A percentile compares a stretch with the other conserved stretches of the same genome.
These are phyloP conservation scores for Hyles euphorbiae DNA, from an alignment of 1,140 invertebrate genomes.

Conservation along the genomic window DNA sequence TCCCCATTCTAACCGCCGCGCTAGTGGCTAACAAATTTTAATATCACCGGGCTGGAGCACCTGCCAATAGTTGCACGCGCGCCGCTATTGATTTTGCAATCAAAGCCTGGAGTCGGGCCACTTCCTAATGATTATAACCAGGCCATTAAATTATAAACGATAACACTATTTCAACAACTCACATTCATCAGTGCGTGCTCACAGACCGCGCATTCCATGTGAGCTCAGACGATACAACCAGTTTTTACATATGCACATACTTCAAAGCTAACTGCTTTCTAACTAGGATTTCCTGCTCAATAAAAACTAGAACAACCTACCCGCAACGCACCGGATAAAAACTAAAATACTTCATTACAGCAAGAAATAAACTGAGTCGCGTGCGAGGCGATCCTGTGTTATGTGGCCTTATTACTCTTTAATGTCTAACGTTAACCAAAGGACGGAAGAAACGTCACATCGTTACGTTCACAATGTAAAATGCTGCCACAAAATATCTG, in stretches of 20 bases:
- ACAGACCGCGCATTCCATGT: conserved; percentile 2
- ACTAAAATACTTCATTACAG: conserved; percentile 13
- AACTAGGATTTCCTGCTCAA: conserved; percentile 17
- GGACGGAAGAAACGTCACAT: conserved; percentile 21
- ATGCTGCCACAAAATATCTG: conserved; percentile 31
- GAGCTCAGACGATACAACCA: neutral
- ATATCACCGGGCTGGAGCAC: conserved; percentile 46
- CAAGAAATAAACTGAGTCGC: conserved; percentile 11
- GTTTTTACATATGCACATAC: conserved; percentile 4
- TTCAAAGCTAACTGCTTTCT: conserved; percentile 12
- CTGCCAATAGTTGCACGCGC: conserved; percentile 47
- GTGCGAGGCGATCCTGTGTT: conserved; percentile 17
- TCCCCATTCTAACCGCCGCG: neutral
- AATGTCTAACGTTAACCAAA: conserved; percentile 25
- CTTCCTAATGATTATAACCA: conserved; percentile 30
- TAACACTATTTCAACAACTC: conserved; percentile 19
- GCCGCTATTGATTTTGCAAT: conserved; percentile 66
- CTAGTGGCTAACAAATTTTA: conserved; percentile 52
- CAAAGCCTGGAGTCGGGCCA: conserved; percentile 41
- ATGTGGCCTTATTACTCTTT: conserved; percentile 21
- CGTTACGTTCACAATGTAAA: conserved; percentile 28
- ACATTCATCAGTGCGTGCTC: conserved; percentile 1
- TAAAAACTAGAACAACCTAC: conserved; percentile 10
- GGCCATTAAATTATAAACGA: conserved; percentile 38
- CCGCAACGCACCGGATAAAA: conserved; percentile 13